Evolutionary conservation across 2,888 invertebrate genomes (phyloP), one percentile per base, ranked within the genome.

Genomic region (Ctena decussata): DNA sequence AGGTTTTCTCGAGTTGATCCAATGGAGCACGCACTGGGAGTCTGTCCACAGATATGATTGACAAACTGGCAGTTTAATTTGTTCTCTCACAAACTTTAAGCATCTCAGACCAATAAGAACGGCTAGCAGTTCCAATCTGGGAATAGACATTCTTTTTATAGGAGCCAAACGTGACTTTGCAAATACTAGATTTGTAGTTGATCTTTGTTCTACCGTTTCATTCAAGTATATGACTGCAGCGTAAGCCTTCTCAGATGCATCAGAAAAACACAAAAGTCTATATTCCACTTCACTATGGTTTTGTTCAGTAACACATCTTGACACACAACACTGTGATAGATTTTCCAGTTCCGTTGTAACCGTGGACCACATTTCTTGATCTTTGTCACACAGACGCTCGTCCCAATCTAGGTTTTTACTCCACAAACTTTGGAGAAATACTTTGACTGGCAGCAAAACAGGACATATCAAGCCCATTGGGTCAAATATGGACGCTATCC

Each of bases 331-430:
- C 0, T 35, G 11, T 27, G 57, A 1, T 32, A 27, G 21, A 1
- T 41, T n/a, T 70, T 41, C 12, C 1, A 72, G 44, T 8, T 72
- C 72, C 15, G n/a, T 15, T 24, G 11, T 27, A 46, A 78, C 71
- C 46, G 18, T 41, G n/a, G 44, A 53, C 78, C 78, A 71, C 49
- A 6, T 5, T 49, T 0, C 12, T 5, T 30, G 3, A 49, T 78
- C 53, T 71, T 78, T 37, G 3, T 70, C 11, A 3, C 11, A n/a
- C 3, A 72, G 6, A n/a, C 39, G 35, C 32, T 79, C 79, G 27
- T 79, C 79, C 79, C 79, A 79, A n/a, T 72, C 39, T 21, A 79
- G 35, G 21, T 53, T 39, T 60, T 79, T 53, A n/a, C 32, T 79
- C 73, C 72, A 79, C n/a, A 79, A 35, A 30, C 27, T 35, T 73